These are phyloP conservation scores for Prosopocoilus inquinatus DNA, from an alignment of 2,888 invertebrate species.

Conservation along the genomic window DNA sequence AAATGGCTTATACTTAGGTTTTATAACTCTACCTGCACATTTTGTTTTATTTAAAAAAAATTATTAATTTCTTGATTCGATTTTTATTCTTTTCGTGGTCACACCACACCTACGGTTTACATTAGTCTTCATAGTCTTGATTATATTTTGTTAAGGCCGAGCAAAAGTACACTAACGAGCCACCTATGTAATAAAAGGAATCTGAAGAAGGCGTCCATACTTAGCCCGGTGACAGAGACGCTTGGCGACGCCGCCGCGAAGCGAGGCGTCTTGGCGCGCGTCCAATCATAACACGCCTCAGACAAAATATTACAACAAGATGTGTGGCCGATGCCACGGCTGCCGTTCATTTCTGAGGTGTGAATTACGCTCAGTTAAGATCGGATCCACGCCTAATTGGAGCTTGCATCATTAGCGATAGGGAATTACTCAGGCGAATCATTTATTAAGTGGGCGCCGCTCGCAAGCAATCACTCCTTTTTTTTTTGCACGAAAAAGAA, in stretches of 20 bases:
- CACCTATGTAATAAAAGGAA: conserved; percentile 13
- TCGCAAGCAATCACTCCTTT: too few species aligned
- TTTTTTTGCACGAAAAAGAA: too few species aligned
- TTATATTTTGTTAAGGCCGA: too few species aligned
- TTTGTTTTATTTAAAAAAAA: too few species aligned
- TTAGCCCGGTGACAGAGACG: conserved; percentile 36
- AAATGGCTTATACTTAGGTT: too few species aligned
- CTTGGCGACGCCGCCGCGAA: conserved; percentile 37
- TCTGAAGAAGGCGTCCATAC: conserved; percentile 34
- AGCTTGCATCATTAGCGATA: neutral
- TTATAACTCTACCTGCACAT: too few species aligned
- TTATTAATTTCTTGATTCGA: too few species aligned
- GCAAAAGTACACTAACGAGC: neutral
- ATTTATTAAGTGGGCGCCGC: neutral
- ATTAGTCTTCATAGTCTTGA: too few species aligned
- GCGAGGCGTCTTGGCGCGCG: conserved; percentile 33
- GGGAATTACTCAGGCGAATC: neutral
- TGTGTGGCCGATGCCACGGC: conserved; percentile 10
- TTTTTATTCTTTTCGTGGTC: too few species aligned
- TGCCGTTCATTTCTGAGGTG: neutral
- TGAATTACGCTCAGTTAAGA: neutral
- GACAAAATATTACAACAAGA: conserved; percentile 40
- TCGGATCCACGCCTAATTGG: neutral
- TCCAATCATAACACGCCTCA: conserved; percentile 43
- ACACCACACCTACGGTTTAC: too few species aligned